Base-by-base conservation (phyloP, 37 sponge, comb jelly and placozoan genomes). In the Spongia lamella region DNA sequence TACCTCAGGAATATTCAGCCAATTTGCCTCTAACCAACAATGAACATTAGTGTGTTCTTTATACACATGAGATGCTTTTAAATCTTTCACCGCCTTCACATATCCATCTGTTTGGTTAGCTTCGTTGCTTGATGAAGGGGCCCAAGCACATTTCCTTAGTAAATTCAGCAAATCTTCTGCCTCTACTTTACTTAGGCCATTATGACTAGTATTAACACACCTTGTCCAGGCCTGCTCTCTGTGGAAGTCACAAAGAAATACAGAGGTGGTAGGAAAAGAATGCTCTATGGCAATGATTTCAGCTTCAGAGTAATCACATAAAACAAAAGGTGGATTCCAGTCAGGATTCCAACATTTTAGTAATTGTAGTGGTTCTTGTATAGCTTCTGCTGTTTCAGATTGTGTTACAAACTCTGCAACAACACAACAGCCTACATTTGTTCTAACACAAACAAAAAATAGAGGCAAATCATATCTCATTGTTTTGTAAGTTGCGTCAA, bases 401-500 rank as follows among this genome's bases (percentile, higher is more conserved):
- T 75, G 70, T 0, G 75, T 19, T 6, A 74, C 32, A 36, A 75
- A 75, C 15, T 83, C 53, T 39, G 83, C 83, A 13, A 67, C 83
- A 47, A 83, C 72, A n/a, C 17, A 40, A 53, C 74, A 83, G 7
- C 76, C 76, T 19, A 68, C 70, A 75, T 83, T 83, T 19, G 83
- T 83, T 22, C 65, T 61, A 9, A 83, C 76, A 52, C 31, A n/a
- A 25, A 81, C 22, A 55, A 81, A 81, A n/a, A 81, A 81, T 27
- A 83, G 65, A 26, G 84, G 65, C 1, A 76, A 61, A 25, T 83
- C 77, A 51, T 83, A 83, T 22, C 61, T 58, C 5, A 63, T 83
- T 3, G 72, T 76, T 52, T 61, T 57, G 49, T 83, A 83, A n/a
- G 77, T 83, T 9, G 84, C 84, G 68, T 83, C 77, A 25, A 83